A percentile compares a stretch with the other conserved stretches of the same genome.
phyloP scores from a whole-genome alignment of 2,797 vertebrate species.

The Mormyrus hasselquistii region DNA sequence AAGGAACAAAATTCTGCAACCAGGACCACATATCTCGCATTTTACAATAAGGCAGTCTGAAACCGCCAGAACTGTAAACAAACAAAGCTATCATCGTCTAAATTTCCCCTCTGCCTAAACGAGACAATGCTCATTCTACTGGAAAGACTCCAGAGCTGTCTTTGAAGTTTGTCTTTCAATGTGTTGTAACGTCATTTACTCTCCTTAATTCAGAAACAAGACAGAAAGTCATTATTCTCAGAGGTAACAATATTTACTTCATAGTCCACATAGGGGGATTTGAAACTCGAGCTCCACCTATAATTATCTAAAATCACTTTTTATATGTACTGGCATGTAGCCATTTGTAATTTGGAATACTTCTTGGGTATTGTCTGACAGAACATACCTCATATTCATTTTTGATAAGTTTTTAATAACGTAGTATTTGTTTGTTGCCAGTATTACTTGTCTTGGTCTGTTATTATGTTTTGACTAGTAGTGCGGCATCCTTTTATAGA shows the following conservation, averaged over 20 bases:
- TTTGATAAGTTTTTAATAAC: background rate
- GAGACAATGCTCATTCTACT: slow-evolving; percentile 41
- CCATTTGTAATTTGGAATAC: background rate
- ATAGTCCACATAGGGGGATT: slow-evolving; percentile 22
- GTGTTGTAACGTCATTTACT: slow-evolving; percentile 32
- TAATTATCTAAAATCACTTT: background rate
- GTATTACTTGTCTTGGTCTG: background rate
- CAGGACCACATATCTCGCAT: background rate
- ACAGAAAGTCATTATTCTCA: slow-evolving; percentile 20
- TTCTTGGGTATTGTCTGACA: background rate
- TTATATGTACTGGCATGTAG: background rate
- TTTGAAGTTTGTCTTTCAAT: slow-evolving; percentile 56
- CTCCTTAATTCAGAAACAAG: slow-evolving; percentile 36
- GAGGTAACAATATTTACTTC: slow-evolving; percentile 42
- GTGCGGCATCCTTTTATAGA: background rate
- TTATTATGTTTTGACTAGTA: background rate
- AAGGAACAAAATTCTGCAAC: background rate
- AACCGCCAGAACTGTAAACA: slow-evolving; percentile 42
- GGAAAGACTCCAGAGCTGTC: slow-evolving; percentile 48
- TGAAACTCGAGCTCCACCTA: background rate
- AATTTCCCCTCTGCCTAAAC: slow-evolving; percentile 59
- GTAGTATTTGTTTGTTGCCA: background rate
- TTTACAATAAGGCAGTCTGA: background rate
- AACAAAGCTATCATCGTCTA: slow-evolving; percentile 54
- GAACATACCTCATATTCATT: background rate